phyloP scores from a whole-genome alignment of 2,888 invertebrate species.

The Dioctria rufipes region DNA sequence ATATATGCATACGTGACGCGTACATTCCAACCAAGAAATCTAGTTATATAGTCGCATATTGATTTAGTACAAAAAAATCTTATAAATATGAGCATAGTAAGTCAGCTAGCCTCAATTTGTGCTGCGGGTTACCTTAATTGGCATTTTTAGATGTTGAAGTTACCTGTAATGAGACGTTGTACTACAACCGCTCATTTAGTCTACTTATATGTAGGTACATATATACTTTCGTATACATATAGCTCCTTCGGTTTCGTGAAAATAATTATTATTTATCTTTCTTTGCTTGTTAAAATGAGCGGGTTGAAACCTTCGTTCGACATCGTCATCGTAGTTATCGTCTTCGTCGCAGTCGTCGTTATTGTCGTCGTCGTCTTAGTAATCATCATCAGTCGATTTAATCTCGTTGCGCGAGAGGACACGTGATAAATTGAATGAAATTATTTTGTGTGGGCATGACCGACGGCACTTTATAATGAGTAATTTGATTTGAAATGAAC shows the following conservation, averaged over 20 bases:
- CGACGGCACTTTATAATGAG: not conserved
- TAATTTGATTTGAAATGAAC: not conserved
- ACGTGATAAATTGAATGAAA: conserved; percentile 33
- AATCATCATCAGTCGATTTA: not conserved
- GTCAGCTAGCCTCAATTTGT: not conserved
- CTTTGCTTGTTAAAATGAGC: not conserved
- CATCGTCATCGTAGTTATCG: no score
- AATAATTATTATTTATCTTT: conserved; percentile 39
- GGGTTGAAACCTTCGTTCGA: not conserved
- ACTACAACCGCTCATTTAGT: not conserved
- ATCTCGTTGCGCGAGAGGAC: conserved; percentile 9
- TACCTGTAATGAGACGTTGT: conserved; percentile 34
- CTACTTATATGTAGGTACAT: no score
- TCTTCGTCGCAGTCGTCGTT: no score
- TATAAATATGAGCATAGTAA: not conserved
- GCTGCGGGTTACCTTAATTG: conserved; percentile 20
- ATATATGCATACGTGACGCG: not conserved
- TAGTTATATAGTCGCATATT: not conserved
- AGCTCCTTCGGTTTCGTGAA: not conserved
- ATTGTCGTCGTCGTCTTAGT: no score
- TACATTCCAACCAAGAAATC: not conserved
- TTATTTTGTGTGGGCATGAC: conserved; percentile 14
- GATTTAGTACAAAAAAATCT: not conserved
- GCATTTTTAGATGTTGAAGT: conserved; percentile 27
- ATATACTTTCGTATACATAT: not conserved